These are phyloP conservation scores for Keiferia lycopersicella DNA, from an alignment of 2,888 invertebrate genomes.

Conservation along the genomic window DNA sequence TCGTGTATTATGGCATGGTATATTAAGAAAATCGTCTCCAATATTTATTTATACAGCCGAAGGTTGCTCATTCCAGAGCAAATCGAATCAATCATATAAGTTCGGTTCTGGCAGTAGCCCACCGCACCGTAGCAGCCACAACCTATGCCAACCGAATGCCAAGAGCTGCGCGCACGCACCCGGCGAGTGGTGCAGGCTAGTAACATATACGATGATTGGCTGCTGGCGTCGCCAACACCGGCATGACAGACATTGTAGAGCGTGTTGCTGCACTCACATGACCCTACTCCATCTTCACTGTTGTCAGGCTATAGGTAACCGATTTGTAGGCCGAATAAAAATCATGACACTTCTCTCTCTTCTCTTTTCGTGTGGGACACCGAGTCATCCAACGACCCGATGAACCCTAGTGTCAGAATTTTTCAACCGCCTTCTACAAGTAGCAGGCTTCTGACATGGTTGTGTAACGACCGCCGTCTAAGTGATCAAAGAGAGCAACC, in stretches of 20 bases:
- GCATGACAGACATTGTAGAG: conserved; percentile 11
- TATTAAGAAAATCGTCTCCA: not conserved
- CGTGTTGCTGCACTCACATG: conserved; percentile 10
- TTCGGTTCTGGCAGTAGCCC: not conserved
- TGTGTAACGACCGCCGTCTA: too few species aligned
- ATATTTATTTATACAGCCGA: not conserved
- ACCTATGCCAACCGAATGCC: conserved; percentile 8
- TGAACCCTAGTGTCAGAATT: too few species aligned
- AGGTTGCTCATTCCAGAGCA: conserved; percentile 2
- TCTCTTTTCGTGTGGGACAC: too few species aligned
- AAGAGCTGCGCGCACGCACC: not conserved
- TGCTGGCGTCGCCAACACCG: not conserved
- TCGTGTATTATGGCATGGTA: too few species aligned
- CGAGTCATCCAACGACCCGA: too few species aligned
- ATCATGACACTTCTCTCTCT: too few species aligned
- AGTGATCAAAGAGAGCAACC: too few species aligned
- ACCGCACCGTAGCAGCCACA: not conserved
- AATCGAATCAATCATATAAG: not conserved
- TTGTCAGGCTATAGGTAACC: not conserved
- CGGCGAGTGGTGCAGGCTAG: not conserved
- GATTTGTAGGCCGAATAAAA: too few species aligned
- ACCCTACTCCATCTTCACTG: not conserved
- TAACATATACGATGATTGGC: too few species aligned
- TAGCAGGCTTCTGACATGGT: too few species aligned
- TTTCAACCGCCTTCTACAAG: too few species aligned